Base-by-base conservation (phyloP, 2,888 invertebrate species). In the Lampropteryx suffumata region DNA sequence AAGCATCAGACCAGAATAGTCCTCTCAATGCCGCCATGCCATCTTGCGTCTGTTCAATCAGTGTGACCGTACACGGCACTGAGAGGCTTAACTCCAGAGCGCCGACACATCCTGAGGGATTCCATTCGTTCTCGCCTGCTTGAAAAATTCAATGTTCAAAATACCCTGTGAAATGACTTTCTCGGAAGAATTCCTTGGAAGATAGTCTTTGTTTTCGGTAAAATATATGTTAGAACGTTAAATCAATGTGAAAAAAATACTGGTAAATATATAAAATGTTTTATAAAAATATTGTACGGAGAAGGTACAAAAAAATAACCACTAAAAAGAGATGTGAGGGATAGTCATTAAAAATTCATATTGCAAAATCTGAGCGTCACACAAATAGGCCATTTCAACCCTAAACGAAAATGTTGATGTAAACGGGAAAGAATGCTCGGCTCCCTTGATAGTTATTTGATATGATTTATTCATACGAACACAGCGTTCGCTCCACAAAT, bases 361-460 rank as follows among this genome's bases (percentile, higher is more conserved):
- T 64, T 69, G 70, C 73, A 74, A 80, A 82, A 81, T 79, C 74
- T 73, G 73, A 65, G 58, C 67, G 54, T 67, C 65, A 67, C 61
- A 61, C 64, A 71, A 73, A 70, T 64, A 70, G 70, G 65, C 73
- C 65, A 62, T 70, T 62, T 73, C 71, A 76, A 76, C 79, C 80
- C 81, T 75, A 73, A 75, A 71, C 70, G 67, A 72, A 59, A 79
- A 80, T 80, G 79, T 81, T 79, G 78, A 79, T 75, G 76, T 77
- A 72, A 72, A 72, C 72, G 75, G 70, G 73, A 80, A 81, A 81
- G 82, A 81, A 79, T 80, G 73, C 67, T 68, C 75, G n/a, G 32
- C 79, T 89, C 91, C 91, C 91, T 84, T 92, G 92, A 93, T 93
- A 92, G 93, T 92, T 92, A 92, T 92, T 92, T 93, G 92, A 93